Percentiles rank a stretch among this genome's conserved stretches.
These are phyloP conservation scores for Pycnomerus fuliginosus DNA, from an alignment of 2,888 invertebrate genomes.

Conservation along the genomic window DNA sequence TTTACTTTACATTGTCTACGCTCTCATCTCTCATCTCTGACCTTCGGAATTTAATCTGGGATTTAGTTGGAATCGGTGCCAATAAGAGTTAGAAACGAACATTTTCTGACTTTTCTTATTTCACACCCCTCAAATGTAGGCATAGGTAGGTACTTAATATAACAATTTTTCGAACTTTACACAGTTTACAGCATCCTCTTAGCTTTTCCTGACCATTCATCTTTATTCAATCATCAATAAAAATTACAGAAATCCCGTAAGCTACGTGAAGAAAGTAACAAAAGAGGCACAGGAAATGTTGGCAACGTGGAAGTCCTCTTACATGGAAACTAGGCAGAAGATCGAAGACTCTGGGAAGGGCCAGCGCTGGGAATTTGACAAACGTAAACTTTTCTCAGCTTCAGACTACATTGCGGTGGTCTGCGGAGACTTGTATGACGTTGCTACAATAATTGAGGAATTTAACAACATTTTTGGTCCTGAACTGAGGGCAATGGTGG, in stretches of 20 bases:
- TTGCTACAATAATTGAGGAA: constrained; percentile 77
- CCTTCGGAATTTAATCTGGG: too few species aligned
- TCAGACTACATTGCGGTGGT: constrained; percentile 85
- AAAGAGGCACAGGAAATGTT: constrained; percentile 67
- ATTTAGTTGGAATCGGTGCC: too few species aligned
- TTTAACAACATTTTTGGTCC: constrained; percentile 88
- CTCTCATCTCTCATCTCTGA: too few species aligned
- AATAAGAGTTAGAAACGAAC: too few species aligned
- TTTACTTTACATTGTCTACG: too few species aligned
- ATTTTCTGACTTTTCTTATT: too few species aligned
- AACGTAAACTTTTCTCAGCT: constrained; percentile 73
- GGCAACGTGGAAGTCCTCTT: constrained; percentile 72
- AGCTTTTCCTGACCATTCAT: too few species aligned
- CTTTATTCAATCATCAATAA: neutral
- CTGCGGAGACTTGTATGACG: constrained; percentile 74
- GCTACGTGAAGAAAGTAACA: constrained; percentile 43
- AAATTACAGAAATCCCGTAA: constrained; percentile 31
- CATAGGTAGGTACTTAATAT: too few species aligned
- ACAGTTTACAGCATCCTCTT: too few species aligned
- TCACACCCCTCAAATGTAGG: too few species aligned
- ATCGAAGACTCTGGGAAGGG: constrained; percentile 87
- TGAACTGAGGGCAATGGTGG: constrained; percentile 82
- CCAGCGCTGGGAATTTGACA: constrained; percentile 90
- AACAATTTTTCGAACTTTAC: too few species aligned
- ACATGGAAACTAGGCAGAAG: constrained; percentile 74